These are phyloP conservation scores for Euzetes globulus DNA, from an alignment of 2,888 invertebrate genomes.

Conservation along the genomic window DNA sequence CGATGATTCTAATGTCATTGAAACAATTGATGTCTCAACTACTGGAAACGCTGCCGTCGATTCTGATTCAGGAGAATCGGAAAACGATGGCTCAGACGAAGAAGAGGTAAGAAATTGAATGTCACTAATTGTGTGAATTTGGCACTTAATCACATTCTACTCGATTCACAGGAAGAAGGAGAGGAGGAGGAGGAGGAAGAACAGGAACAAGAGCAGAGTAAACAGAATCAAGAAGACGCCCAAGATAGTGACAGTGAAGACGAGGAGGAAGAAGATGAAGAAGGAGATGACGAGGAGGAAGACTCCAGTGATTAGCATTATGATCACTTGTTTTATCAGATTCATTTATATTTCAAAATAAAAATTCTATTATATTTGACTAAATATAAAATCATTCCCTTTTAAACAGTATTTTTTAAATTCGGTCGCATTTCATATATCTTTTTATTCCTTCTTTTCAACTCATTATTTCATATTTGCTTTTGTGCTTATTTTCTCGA, in stretches of 20 bases:
- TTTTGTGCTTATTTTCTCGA: too few relatives aligned
- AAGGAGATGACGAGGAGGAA: background rate
- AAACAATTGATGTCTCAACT: conserved; percentile 2
- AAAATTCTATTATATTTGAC: too few relatives aligned
- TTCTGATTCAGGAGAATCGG: background rate
- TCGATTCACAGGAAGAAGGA: background rate
- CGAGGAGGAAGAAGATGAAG: background rate
- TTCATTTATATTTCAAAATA: background rate
- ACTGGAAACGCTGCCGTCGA: background rate
- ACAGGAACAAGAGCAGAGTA: background rate
- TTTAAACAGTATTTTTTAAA: too few relatives aligned
- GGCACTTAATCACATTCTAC: too few relatives aligned
- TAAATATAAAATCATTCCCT: too few relatives aligned
- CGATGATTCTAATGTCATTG: conserved; percentile 12
- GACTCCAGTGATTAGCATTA: background rate
- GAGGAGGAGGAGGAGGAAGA: background rate
- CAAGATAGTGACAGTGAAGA: background rate
- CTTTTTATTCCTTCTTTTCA: too few relatives aligned
- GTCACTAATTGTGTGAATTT: too few relatives aligned
- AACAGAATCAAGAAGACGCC: background rate
- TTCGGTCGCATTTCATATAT: too few relatives aligned
- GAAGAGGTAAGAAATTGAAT: background rate
- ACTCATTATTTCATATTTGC: too few relatives aligned
- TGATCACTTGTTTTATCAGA: too few relatives aligned
- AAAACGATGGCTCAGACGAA: background rate